Evolutionary conservation across 2,113 vertebrate genomes (phyloP), one percentile per base, ranked within the genome.

Genomic region (Melanocharis versteri): DNA sequence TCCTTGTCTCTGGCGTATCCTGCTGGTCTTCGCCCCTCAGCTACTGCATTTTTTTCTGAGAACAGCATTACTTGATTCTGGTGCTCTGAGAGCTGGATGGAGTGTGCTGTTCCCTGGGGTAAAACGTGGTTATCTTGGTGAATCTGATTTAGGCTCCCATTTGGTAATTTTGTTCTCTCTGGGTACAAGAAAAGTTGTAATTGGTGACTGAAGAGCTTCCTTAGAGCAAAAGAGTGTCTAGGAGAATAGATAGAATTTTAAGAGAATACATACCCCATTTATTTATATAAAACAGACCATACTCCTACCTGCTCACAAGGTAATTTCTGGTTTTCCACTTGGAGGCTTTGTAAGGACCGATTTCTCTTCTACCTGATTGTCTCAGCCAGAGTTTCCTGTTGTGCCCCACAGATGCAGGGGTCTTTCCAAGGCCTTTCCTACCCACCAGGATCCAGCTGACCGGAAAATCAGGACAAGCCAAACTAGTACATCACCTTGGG

Each of bases 171-270:
- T 94, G 15, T 89, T 92, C 86, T 86, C 57, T 86, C 24, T 20
- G 13, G 54, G 47, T 89, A 37, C 61, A 90, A 71, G 51, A 62
- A 75, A 87, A 79, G 65, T 48, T 1, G 1, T 79, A 91, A 90
- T n/a, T 95, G 69, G 77, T 93, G 84, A 76, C 85, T 83, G 75
- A 93, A 94, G 44, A 90, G 45, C 85, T 94, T 91, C 82, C 70
- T 89, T 68, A 71, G 28, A 95, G 65, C 39, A 27, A 91, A 94
- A n/a, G 22, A 27, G 56, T 21, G 5, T 76, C 90, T 79, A 69
- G 57, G 66, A 61, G 87, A 87, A 89, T 31, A 82, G 4, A 88
- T 44, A 83, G 8, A 40, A n/a, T 81, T 92, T 82, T 60, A 58
- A 72, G 39, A 50, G 20, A 61, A 89, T 62, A 40, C 20, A 5